Conservation (phyloP, 2,113 vertebrate genomes). For the Oryzias melastigma region DNA sequence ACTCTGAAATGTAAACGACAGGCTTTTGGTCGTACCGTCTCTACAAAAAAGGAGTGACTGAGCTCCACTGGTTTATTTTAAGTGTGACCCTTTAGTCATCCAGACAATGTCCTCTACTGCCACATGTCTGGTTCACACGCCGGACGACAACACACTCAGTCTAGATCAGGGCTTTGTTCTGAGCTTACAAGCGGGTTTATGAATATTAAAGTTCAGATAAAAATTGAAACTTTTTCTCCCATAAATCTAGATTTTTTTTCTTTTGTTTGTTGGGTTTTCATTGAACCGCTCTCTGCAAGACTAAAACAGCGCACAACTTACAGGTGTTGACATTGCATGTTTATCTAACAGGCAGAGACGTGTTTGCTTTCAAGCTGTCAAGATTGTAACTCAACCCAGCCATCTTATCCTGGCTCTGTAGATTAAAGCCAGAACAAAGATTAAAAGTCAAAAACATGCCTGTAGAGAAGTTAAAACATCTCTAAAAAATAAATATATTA, state of each 20-base stretch:
- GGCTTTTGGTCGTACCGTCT: too few relatives aligned
- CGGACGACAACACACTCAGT: not conserved
- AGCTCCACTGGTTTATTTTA: constrained; percentile 34
- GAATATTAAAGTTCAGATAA: too few relatives aligned
- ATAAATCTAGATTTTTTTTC: too few relatives aligned
- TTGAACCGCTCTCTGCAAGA: not conserved
- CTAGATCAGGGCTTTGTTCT: constrained; percentile 1
- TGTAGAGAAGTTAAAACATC: not conserved
- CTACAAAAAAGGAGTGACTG: not conserved
- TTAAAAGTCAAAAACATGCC: not conserved
- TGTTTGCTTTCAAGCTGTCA: not conserved
- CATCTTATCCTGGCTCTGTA: too few relatives aligned
- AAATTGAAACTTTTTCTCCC: too few relatives aligned
- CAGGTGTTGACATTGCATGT: not conserved
- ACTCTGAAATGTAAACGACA: too few relatives aligned
- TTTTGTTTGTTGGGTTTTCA: too few relatives aligned
- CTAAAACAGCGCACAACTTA: not conserved
- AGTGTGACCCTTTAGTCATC: constrained; percentile 32
- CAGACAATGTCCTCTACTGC: constrained; percentile 22
- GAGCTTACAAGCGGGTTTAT: not conserved
- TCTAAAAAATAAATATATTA: too few relatives aligned
- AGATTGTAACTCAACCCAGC: not conserved
- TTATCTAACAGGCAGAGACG: constrained; percentile 8
- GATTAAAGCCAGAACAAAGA: not conserved
- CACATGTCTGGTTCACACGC: not conserved